Conservation (phyloP, 2,888 invertebrate species). For the Xestia c-nigrum region DNA sequence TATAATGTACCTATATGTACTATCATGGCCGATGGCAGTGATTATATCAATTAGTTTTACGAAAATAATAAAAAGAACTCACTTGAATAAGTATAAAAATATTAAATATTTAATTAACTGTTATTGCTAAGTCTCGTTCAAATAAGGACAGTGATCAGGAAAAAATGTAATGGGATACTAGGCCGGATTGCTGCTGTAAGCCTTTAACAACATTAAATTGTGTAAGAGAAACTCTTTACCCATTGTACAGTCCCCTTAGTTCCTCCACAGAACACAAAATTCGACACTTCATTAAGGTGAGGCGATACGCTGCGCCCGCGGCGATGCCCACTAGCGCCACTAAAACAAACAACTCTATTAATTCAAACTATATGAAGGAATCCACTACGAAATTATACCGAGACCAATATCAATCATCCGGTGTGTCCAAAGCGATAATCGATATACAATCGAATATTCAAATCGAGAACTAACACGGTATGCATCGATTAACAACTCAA, state of each 20-base stretch:
- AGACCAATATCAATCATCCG: conserved; percentile 84
- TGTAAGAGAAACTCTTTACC: neutral
- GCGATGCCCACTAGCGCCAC: conserved; percentile 76
- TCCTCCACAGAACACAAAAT: conserved; percentile 74
- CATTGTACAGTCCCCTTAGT: conserved; percentile 73
- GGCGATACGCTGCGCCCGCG: conserved; percentile 82
- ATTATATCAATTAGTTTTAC: too few species aligned
- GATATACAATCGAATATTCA: conserved; percentile 79
- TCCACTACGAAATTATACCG: conserved; percentile 77
- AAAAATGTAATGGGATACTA: neutral
- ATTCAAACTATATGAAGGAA: conserved; percentile 78
- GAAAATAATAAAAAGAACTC: too few species aligned
- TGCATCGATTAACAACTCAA: conserved; percentile 75
- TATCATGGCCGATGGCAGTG: neutral
- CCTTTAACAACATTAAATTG: neutral
- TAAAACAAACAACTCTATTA: conserved; percentile 90
- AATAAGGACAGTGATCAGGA: neutral
- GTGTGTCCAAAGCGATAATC: conserved; percentile 80
- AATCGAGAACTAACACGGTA: conserved; percentile 77
- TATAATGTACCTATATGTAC: neutral
- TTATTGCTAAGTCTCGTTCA: neutral
- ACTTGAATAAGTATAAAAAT: neutral
- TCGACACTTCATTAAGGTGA: conserved; percentile 84
- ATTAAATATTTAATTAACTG: neutral
- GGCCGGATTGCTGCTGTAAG: neutral